Evolutionary conservation across 2,797 vertebrate species (phyloP), one percentile per base, ranked within the genome.

Genomic region (Myripristis jacobus): DNA sequence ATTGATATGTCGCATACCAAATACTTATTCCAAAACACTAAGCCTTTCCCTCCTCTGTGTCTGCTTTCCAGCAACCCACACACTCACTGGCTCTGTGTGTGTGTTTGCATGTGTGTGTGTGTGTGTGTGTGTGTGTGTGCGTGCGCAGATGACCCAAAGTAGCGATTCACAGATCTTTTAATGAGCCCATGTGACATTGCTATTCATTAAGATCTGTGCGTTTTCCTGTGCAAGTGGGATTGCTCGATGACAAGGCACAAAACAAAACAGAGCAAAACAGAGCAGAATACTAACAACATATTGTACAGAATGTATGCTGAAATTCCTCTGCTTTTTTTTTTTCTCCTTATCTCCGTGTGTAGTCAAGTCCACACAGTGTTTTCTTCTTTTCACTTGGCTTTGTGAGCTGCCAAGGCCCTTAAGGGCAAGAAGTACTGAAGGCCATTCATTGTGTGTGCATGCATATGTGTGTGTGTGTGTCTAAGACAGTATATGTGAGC

Each of bases 131-230:
- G 29, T 31, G 29, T 31, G 29, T 31, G 29, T 6, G 29, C 4
- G 29, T 6, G 51, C 12, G 7, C 48, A 52, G 41, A 61, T 81
- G 76, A 89, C 79, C 75, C 46, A 36, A 69, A 54, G 13, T 3
- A 29, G 41, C n/a, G n/a, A 52, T 36, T 52, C 63, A 66, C 62
- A 72, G 52, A 63, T 83, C 27, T 61, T 67, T 60, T 83, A 87
- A 85, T 70, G 66, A 84, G 66, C 29, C 18, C 8, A 2, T 48
- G 27, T 76, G 21, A 16, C 55, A 36, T 57, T 24, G 62, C n/a
- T 55, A 24, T 76, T 77, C 63, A 79, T 83, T 54, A 76, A 66
- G 69, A 82, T 80, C 80, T 70, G 70, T 75, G 59, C 29, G 8
- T 74, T 71, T 22, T 22, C 8, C 48, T 8, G 57, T 16, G 16